Conservation (phyloP, 2,888 invertebrate genomes). For the Agrypnus murinus region DNA sequence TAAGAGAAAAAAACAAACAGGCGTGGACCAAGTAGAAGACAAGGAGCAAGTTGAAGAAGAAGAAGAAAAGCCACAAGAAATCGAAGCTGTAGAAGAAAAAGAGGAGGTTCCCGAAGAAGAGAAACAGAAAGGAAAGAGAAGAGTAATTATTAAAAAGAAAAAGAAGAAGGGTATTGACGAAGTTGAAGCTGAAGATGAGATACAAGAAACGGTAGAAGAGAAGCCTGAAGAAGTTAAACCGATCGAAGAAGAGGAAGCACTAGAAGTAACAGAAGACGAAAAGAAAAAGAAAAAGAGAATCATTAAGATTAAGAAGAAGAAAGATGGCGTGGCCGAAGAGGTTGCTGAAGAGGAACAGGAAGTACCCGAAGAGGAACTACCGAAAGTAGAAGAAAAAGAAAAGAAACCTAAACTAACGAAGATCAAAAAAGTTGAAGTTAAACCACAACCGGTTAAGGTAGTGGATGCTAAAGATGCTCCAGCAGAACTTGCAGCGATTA, state of each 20-base stretch:
- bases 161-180: constrained; percentile 32
- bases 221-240: constrained; percentile 75
- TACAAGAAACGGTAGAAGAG: constrained; percentile 67
- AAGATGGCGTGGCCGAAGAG: constrained; percentile 58
- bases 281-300: not conserved
- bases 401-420: constrained; percentile 35
- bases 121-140: constrained; percentile 20
- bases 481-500: constrained; percentile 77
- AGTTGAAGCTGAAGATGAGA: constrained; percentile 67
- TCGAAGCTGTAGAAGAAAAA: constrained; percentile 41
- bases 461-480: constrained; percentile 73
- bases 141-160: constrained; percentile 43
- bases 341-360: constrained; percentile 60
- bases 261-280: constrained; percentile 42
- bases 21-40: constrained; percentile 50
- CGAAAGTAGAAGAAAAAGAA: constrained; percentile 37
- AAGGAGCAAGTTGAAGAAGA: constrained; percentile 19
- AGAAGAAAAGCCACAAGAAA: constrained; percentile 52
- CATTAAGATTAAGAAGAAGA: constrained; percentile 49
- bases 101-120: not conserved
- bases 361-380: constrained; percentile 34
- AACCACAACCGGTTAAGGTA: constrained; percentile 75
- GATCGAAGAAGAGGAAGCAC: constrained; percentile 68
- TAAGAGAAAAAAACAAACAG: constrained; percentile 57
- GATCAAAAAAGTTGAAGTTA: constrained; percentile 54